Conservation (phyloP, 2,113 vertebrate species). For the Casuarius casuarius region DNA sequence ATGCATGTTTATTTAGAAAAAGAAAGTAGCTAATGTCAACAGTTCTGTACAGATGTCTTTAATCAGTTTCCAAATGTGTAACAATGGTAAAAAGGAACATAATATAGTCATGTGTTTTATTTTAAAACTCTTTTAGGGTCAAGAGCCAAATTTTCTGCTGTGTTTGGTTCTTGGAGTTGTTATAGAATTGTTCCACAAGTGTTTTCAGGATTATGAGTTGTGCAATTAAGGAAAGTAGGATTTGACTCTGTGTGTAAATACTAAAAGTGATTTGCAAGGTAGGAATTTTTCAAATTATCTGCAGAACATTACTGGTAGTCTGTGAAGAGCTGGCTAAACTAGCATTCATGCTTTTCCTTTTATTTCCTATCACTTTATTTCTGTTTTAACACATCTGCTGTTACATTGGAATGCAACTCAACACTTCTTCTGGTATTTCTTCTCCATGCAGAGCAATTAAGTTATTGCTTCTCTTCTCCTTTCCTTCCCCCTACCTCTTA, state of each 20-base stretch:
- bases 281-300: neutral
- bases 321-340: neutral
- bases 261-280: neutral
- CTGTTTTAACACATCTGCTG: neutral
- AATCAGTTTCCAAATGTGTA: slow-evolving; percentile 35
- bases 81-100: slow-evolving; percentile 18
- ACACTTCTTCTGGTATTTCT: neutral
- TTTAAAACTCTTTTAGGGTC: slow-evolving; percentile 5
- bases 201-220: neutral
- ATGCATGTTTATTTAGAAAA: neutral
- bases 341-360: neutral
- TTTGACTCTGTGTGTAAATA: neutral
- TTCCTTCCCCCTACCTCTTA: neutral
- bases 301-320: neutral
- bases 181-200: neutral
- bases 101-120: slow-evolving; percentile 3
- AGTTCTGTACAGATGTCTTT: slow-evolving; percentile 27
- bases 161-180: neutral
- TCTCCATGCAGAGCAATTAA: neutral
- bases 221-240: neutral
- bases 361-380: neutral
- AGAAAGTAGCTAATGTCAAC: slow-evolving; percentile 9
- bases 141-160: slow-evolving; percentile 29
- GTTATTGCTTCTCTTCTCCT: neutral
- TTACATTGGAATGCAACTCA: neutral